phyloP scores from a whole-genome alignment of 2,797 vertebrate genomes.

The Manis pentadactyla region DNA sequence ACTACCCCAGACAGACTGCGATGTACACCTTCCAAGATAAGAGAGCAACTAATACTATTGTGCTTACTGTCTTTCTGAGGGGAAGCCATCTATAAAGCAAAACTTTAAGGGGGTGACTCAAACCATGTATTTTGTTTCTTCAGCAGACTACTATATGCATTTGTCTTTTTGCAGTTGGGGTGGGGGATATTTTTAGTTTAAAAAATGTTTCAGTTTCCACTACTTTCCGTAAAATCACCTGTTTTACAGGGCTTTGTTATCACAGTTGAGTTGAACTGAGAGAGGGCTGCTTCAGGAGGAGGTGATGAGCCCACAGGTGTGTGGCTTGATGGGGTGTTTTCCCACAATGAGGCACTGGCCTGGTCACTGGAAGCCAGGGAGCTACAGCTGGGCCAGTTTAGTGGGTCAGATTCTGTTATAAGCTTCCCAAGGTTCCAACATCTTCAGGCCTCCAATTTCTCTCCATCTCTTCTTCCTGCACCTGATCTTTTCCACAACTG shows the following conservation, averaged over 20 bases:
- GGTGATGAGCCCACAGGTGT: neutral
- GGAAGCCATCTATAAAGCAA: neutral
- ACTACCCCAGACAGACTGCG: neutral
- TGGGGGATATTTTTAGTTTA: neutral
- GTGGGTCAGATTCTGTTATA: neutral
- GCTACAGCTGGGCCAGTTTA: neutral
- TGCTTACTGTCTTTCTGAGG: slow-evolving; percentile 7
- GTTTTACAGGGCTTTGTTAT: slow-evolving; percentile 6
- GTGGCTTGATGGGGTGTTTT: neutral
- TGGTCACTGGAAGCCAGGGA: neutral
- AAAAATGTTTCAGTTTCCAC: neutral
- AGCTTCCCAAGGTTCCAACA: slow-evolving; percentile 4
- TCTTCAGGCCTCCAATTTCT: neutral
- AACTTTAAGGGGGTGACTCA: neutral
- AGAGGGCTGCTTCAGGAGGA: neutral
- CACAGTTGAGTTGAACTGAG: neutral
- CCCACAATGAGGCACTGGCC: neutral
- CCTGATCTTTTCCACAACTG: neutral
- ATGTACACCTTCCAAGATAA: neutral
- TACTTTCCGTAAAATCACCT: slow-evolving; percentile 13
- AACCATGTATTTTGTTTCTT: neutral
- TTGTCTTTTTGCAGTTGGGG: slow-evolving; percentile 6
- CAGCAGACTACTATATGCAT: neutral
- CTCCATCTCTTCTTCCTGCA: neutral
- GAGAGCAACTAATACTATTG: neutral